Evolutionary conservation across 2,888 invertebrate species (phyloP).

Genomic region (Acronicta psi): DNA sequence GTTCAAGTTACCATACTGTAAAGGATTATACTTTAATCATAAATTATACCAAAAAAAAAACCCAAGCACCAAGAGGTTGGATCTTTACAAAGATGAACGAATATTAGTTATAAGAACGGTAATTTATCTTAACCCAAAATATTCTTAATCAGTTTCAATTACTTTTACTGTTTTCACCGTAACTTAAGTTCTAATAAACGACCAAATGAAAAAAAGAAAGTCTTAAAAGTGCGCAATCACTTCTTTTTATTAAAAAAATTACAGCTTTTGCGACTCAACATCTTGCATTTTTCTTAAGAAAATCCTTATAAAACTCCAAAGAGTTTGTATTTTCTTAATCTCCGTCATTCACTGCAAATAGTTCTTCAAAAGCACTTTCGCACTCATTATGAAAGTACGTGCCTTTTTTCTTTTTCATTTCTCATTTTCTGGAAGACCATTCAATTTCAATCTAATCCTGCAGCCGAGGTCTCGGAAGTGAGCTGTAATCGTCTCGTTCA

Average conservation of each 20-base stretch:
- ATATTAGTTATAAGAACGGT: no score
- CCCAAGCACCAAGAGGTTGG: no score
- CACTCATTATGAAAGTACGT: constrained; percentile 20
- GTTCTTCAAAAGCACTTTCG: constrained; percentile 28
- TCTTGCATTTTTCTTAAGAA: constrained; percentile 11
- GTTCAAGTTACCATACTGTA: no score
- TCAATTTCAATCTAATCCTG: constrained; percentile 81
- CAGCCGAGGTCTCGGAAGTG: constrained; percentile 65
- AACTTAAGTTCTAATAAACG: not conserved
- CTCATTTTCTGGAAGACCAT: constrained; percentile 69
- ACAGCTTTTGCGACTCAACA: not conserved
- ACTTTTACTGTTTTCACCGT: constrained; percentile 2
- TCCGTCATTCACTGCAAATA: constrained; percentile 29
- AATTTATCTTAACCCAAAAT: not conserved
- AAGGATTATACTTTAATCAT: no score
- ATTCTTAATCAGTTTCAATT: not conserved
- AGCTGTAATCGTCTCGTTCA: constrained; percentile 72
- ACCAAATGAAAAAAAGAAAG: not conserved
- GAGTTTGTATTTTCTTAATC: constrained; percentile 25
- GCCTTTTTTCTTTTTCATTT: constrained; percentile 46
- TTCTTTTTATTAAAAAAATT: constrained; percentile 2
- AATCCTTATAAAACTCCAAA: constrained; percentile 3
- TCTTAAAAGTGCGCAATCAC: not conserved
- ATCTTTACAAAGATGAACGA: no score
- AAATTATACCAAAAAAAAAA: no score